Base-by-base conservation (phyloP, 2,113 vertebrate species). In the Strigops habroptila region DNA sequence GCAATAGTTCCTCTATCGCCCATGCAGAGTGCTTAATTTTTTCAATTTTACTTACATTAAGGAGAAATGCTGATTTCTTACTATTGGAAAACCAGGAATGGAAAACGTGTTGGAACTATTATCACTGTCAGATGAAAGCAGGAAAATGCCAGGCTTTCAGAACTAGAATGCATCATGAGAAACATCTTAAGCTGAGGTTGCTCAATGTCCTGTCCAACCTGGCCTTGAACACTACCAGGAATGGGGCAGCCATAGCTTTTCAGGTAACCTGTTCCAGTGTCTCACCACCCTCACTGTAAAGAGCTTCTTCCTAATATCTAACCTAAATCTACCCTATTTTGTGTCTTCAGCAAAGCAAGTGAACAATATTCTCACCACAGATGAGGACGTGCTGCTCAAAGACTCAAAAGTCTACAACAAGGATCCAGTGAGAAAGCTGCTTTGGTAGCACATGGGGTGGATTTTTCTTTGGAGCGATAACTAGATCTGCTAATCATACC, bases 401-500 rank as follows among this genome's bases (percentile, higher is more conserved):
- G 64, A 16, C 65, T 67, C 73, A 24, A 19, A 17, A 35, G 75
- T 15, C 49, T 24, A 5, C 24, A 33, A 86, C 0, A 19, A 82
- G 57, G 33, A 52, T 70, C 28, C 33, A 31, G 74, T 2, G 48
- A 57, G 62, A 16, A n/a, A 1, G 11, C 57, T 15, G 59, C n/a
- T 25, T 31, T n/a, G 5, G 16, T 28, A 81, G n/a, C 31, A 31
- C 22, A 1, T 5, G 19, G 19, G 15, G 22, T 48, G 39, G n/a
- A 10, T 22, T 90, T 79, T 59, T 2, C 23, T 64, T 69, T 48
- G 49, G 53, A 30, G 67, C 4, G 48, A 6, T 27, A 59, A 43
- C 86, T 77, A 88, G 82, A 82, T 90, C 82, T 49, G 71, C 89
- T 96, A 86, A 94, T 94, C 70, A n/a, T 63, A 44, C 41, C 65